Evolutionary conservation across 2,113 vertebrate genomes (phyloP), one percentile per base, ranked within the genome.

Genomic region (Pachycephala philippinensis): DNA sequence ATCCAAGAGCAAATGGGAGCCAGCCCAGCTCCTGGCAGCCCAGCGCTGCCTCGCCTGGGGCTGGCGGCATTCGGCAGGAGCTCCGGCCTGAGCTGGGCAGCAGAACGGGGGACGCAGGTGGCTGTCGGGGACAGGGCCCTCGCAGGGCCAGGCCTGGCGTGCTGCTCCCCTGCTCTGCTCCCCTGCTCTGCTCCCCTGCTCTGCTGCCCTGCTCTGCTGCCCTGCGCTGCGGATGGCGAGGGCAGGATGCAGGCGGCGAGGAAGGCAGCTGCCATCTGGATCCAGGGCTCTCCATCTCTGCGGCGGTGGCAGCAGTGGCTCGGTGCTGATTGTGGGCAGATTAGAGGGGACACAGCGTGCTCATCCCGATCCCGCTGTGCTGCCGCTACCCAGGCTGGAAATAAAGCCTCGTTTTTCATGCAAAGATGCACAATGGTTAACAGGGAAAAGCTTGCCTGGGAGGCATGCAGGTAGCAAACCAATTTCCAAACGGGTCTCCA

Each of bases 361-460:
- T 96, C 85, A 49, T 74, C 79, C 59, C 88, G 5, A 14, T 59
- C 84, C 84, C 49, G 81, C 95, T 56, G 83, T 1, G 42, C 86
- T 81, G 82, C 87, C 21, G 8, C 65, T 91, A 81, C 79, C 80
- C 84, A 94, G 79, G 16, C 91, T 75, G 81, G 37, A 95, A 95
- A 95, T 91, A 93, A 89, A 97, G 89, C 87, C 90, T 94, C 81
- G 20, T 95, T 95, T 87, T 94, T 95, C 87, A 97, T 92, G 88
- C 85, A 90, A 93, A 96, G 93, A 76, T 94, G 94, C 94, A 95
- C 90, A 90, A 61, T 93, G 81, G 93, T 95, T 96, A 97, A 97
- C 68, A 61, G 15, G 88, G 79, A 77, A 87, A 87, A 94, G 80
- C 91, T 90, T 92, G 87, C 93, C 92, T 88, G 76, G 33, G 47